Evolutionary conservation across 2,888 invertebrate genomes (phyloP).

Genomic region (Conops quadrifasciatus): DNA sequence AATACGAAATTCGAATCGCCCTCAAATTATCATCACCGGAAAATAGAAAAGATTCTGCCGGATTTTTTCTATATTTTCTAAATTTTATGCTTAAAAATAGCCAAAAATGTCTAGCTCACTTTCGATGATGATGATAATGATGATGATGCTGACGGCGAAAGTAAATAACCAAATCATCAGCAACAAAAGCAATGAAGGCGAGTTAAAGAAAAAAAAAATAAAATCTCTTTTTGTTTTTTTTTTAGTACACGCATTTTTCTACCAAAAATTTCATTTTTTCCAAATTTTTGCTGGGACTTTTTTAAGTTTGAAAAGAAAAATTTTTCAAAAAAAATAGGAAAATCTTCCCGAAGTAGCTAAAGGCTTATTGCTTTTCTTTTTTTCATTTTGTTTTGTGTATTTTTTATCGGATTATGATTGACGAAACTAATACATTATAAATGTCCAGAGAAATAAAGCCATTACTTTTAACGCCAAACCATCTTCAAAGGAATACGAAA

Average conservation of each 20-base stretch:
- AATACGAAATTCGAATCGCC: no score
- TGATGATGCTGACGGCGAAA: slow-evolving; percentile 2
- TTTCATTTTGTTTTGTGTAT: background rate
- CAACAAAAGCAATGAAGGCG: slow-evolving; percentile 20
- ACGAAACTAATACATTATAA: no score
- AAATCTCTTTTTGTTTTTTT: background rate
- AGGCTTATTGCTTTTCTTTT: background rate
- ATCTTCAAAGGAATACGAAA: no score
- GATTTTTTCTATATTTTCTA: slow-evolving; percentile 4
- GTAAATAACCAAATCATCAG: background rate
- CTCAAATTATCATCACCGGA: no score
- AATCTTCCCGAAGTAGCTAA: no score
- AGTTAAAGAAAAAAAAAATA: background rate
- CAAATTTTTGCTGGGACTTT: background rate
- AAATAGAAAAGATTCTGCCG: background rate
- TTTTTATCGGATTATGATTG: background rate
- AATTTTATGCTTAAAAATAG: background rate
- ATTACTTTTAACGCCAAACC: no score
- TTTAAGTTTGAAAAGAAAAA: no score
- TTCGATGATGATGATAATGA: no score
- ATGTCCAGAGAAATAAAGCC: no score
- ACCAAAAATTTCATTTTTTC: background rate
- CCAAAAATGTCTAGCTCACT: no score
- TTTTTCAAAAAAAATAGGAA: no score
- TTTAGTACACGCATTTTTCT: slow-evolving; percentile 16